A percentile compares a stretch with the other conserved stretches of the same genome.
phyloP scores from a whole-genome alignment of 2,888 invertebrate species.

The Augochlorella aurata region DNA sequence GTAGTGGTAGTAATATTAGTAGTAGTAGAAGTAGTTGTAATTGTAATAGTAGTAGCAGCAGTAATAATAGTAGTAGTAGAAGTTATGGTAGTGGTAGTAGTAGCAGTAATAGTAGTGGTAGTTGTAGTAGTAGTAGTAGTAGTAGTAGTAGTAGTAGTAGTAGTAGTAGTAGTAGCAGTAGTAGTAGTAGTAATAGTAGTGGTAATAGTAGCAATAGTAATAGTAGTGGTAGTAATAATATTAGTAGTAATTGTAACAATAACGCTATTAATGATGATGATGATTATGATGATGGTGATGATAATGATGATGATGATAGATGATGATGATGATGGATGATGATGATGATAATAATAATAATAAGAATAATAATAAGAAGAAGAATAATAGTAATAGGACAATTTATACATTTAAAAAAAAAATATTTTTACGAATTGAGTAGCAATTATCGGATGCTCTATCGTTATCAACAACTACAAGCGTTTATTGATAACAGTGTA shows the following conservation, averaged over 20 bases:
- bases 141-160: background rate
- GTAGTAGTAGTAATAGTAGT: background rate
- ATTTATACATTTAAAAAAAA: slow-evolving; percentile 9
- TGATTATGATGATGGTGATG: background rate
- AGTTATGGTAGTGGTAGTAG: background rate
- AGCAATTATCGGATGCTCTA: too few species aligned
- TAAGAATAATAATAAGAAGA: background rate
- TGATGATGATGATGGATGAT: background rate
- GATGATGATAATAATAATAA: background rate
- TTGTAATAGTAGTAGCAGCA: background rate
- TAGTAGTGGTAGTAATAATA: background rate
- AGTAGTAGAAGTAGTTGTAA: background rate
- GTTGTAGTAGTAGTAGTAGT: background rate
- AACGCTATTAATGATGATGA: background rate
- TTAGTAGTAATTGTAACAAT: background rate
- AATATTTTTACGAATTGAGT: background rate
- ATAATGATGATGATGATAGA: background rate
- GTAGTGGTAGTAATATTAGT: background rate
- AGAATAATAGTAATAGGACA: background rate
- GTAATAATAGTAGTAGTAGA: background rate
- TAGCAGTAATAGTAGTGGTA: background rate
- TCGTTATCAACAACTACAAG: too few species aligned
- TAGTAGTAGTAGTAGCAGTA: background rate
- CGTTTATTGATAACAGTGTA: too few species aligned
- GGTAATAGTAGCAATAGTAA: background rate